A percentile compares a stretch with the other conserved stretches of the same genome.
These are phyloP conservation scores for Diplodus sargus DNA, from an alignment of 2,797 vertebrate species.

Conservation along the genomic window DNA sequence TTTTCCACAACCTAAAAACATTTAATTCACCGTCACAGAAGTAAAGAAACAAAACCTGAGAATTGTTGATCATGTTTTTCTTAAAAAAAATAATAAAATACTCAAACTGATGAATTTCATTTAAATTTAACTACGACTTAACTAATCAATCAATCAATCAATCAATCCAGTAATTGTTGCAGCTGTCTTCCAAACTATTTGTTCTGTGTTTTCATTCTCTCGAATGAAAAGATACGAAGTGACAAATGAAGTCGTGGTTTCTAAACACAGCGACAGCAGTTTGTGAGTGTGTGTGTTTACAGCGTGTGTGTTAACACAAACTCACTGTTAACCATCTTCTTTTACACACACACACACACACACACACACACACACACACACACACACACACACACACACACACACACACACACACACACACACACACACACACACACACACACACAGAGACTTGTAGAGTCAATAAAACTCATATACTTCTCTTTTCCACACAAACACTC, in stretches of 20 bases:
- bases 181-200: not conserved
- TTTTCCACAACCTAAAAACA: no score
- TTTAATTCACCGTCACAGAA: no score
- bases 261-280: constrained; percentile 10
- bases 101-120: no score
- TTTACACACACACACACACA: constrained; percentile 16
- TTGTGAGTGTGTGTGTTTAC: no score
- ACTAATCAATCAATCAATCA: no score
- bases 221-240: not conserved
- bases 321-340: not conserved
- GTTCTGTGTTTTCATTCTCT: not conserved
- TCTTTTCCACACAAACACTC: not conserved
- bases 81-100: no score
- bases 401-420: not conserved
- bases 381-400: no score
- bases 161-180: no score
- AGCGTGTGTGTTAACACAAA: no score
- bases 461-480: not conserved
- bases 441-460: not conserved
- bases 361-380: constrained; percentile 14
- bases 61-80: no score
- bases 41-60: no score
- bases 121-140: no score
- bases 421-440: constrained; percentile 33
- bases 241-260: constrained; percentile 1